phyloP scores from a whole-genome alignment of 1,140 invertebrate genomes.

The Sitodiplosis mosellana region DNA sequence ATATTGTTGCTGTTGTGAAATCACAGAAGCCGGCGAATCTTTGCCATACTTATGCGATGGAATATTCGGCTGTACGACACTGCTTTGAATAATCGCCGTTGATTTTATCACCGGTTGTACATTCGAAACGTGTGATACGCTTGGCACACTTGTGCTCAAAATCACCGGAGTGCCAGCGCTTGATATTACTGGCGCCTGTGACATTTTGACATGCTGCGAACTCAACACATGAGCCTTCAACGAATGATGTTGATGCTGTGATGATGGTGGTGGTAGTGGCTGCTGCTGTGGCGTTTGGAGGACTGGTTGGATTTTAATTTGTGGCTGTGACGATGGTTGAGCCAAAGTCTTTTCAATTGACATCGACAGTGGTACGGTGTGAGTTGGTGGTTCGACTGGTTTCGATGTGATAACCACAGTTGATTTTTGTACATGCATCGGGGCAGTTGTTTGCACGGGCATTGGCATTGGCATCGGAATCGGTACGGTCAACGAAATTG shows the following conservation, averaged over 20 bases:
- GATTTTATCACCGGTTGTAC: constrained; percentile 4
- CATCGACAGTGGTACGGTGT: background rate
- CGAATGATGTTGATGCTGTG: constrained; percentile 10
- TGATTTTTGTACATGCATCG: background rate
- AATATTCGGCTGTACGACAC: background rate
- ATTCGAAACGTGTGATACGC: constrained; percentile 4
- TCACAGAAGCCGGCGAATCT: no score
- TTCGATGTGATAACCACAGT: background rate
- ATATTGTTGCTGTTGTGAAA: background rate
- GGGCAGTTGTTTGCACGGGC: background rate
- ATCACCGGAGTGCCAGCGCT: constrained; percentile 18
- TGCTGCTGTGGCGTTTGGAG: constrained; percentile 6
- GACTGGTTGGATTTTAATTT: constrained; percentile 6
- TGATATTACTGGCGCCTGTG: constrained; percentile 12
- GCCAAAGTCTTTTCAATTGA: background rate
- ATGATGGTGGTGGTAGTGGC: constrained; percentile 1
- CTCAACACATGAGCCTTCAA: background rate
- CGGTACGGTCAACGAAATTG: background rate
- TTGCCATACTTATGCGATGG: background rate
- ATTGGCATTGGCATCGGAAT: background rate
- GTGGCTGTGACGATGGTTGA: background rate
- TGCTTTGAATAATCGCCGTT: background rate
- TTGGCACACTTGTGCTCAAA: constrained; percentile 15
- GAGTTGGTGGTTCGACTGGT: background rate
- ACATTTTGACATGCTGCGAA: constrained; percentile 1